phyloP scores from a whole-genome alignment of 2,113 vertebrate genomes.

The Phalacrocorax pelagicus region DNA sequence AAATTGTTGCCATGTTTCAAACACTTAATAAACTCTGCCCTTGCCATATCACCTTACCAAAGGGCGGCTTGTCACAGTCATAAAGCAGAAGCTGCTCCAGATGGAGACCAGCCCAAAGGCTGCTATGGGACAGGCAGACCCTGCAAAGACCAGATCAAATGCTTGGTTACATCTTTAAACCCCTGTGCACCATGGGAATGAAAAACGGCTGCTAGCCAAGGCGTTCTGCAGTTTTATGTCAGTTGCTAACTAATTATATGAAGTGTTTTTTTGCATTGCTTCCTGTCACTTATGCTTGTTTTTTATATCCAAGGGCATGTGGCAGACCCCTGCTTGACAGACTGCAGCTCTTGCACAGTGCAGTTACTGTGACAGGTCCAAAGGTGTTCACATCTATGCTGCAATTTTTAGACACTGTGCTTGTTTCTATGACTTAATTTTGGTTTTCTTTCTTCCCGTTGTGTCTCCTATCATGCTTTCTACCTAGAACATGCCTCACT shows the following conservation, averaged over 20 bases:
- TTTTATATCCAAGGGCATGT: neutral
- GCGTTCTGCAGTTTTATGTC: neutral
- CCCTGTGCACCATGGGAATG: neutral
- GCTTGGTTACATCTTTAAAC: neutral
- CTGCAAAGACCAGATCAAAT: neutral
- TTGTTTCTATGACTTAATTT: neutral
- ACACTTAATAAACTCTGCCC: conserved; percentile 35
- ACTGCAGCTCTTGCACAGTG: neutral
- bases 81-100: conserved; percentile 11
- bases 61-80: conserved; percentile 34
- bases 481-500: neutral
- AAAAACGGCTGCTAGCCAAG: neutral
- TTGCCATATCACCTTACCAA: neutral
- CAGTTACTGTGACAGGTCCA: neutral
- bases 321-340: neutral
- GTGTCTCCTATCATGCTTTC: neutral
- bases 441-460: neutral
- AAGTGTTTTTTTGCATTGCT: neutral
- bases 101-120: neutral
- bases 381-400: neutral
- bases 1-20: conserved; percentile 6
- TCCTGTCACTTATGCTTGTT: neutral
- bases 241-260: neutral
- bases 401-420: neutral
- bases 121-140: neutral